These are phyloP conservation scores for Okapia johnstoni DNA, from an alignment of 2,113 vertebrate species.

Conservation along the genomic window DNA sequence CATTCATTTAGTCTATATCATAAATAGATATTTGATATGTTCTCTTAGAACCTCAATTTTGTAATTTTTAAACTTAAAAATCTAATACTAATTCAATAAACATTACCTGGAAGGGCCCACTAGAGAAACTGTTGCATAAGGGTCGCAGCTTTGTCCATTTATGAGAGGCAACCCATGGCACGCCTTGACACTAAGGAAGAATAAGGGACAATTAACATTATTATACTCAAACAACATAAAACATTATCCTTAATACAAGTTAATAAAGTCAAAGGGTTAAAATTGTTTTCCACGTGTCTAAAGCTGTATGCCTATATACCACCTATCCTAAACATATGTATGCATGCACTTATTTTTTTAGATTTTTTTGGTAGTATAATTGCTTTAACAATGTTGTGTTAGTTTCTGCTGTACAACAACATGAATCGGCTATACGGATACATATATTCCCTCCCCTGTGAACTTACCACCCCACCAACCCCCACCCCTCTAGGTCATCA, in stretches of 20 bases:
- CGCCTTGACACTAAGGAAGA: slow-evolving; percentile 89
- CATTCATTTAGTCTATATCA: slow-evolving; percentile 17
- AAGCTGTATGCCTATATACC: neutral
- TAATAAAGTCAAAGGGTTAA: slow-evolving; percentile 5
- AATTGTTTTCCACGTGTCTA: neutral
- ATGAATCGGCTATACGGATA: neutral
- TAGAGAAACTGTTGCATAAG: slow-evolving; percentile 95
- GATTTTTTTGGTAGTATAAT: neutral
- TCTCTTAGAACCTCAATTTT: slow-evolving; percentile 6
- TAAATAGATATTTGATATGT: slow-evolving; percentile 12
- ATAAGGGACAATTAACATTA: slow-evolving; percentile 35
- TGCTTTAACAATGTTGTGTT: neutral
- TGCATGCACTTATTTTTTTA: neutral
- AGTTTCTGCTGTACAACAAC: neutral
- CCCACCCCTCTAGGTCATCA: neutral
- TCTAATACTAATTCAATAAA: slow-evolving; percentile 22
- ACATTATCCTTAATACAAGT: neutral
- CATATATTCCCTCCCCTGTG: neutral
- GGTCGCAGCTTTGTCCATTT: slow-evolving; percentile 96
- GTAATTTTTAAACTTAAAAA: slow-evolving; percentile 42
- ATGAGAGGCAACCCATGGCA: slow-evolving; percentile 96
- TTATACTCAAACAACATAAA: neutral
- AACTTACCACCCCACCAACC: neutral
- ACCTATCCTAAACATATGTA: neutral
- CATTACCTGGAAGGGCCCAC: slow-evolving; percentile 94